Percentiles rank a stretch among this genome's conserved stretches.
Evolutionary conservation across 2,113 vertebrate species (phyloP).

Genomic region (human): GRCh38 chr11:17122001-17122500

Average conservation of each 20-base stretch:
- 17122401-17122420: slow-evolving; percentile 32
- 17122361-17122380: slow-evolving; percentile 20
- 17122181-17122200: slow-evolving; percentile 91
- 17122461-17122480: slow-evolving; percentile 14
- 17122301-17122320: slow-evolving; percentile 88
- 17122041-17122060: not conserved
- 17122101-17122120: slow-evolving; percentile 33
- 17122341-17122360: slow-evolving; percentile 41
- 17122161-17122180: slow-evolving; percentile 32
- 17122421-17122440: not conserved
- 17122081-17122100: slow-evolving; percentile 40
- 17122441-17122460: slow-evolving; percentile 19
- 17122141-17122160: not conserved
- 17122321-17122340: slow-evolving; percentile 95
- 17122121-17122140: slow-evolving; percentile 10
- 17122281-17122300: slow-evolving; percentile 90
- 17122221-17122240: slow-evolving; percentile 88
- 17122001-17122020: too few relatives aligned
- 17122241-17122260: slow-evolving; percentile 89
- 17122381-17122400: slow-evolving; percentile 9
- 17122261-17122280: slow-evolving; percentile 80
- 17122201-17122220: slow-evolving; percentile 90
- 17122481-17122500: not conserved
- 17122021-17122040: too few relatives aligned
- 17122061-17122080: not conserved